Evolutionary conservation across 2,113 vertebrate species (phyloP).

Genomic region (Butorides virescens): DNA sequence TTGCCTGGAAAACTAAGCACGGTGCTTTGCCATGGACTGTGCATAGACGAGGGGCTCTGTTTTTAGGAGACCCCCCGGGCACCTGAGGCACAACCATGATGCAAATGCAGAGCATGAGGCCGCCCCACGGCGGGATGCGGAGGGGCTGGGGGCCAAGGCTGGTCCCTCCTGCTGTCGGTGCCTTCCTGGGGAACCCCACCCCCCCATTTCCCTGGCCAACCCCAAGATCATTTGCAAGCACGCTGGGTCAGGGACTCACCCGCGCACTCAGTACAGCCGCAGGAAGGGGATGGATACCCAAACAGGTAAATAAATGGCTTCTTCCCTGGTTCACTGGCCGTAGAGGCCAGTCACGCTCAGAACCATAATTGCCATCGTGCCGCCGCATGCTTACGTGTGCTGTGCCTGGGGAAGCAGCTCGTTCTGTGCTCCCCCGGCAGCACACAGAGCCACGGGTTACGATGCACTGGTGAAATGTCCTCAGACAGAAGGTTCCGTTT

Average conservation of each 20-base stretch:
- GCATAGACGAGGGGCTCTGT: accelerated
- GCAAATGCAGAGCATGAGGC: accelerated
- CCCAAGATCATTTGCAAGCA: background rate
- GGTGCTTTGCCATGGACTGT: background rate
- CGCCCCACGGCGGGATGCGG: accelerated
- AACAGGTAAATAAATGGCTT: background rate
- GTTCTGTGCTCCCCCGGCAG: background rate
- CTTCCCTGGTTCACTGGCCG: background rate
- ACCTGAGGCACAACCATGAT: background rate
- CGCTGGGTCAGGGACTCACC: background rate
- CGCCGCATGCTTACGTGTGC: accelerated
- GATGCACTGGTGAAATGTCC: background rate
- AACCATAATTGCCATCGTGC: background rate
- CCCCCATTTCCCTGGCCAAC: background rate
- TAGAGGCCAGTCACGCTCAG: background rate
- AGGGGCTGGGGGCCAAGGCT: background rate
- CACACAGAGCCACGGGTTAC: background rate
- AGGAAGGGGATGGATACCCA: background rate
- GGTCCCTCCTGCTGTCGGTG: accelerated
- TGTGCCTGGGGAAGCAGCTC: background rate
- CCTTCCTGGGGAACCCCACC: background rate
- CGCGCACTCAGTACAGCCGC: background rate
- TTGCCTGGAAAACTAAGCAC: background rate
- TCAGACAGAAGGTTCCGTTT: accelerated
- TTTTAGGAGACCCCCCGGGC: background rate